A percentile compares a stretch with the other conserved stretches of the same genome.
phyloP scores from a whole-genome alignment of 2,888 invertebrate genomes.

The Pachliopta kotzebuea region DNA sequence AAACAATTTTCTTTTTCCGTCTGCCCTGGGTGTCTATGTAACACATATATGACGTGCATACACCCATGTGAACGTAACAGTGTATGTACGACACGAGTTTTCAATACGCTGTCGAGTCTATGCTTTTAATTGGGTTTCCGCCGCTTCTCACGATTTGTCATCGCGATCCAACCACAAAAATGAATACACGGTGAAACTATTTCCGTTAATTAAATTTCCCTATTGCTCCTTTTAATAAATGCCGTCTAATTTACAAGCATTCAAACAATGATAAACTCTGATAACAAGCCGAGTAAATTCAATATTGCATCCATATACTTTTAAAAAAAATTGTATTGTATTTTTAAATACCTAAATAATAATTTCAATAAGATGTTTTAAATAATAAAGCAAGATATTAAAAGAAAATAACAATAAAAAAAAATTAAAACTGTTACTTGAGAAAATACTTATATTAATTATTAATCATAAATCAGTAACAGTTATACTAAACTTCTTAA shows the following conservation, averaged over 20 bases:
- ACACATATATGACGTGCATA: conserved; percentile 10
- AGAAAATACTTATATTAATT: conserved; percentile 48
- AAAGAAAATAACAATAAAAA: too few relatives aligned
- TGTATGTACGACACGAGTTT: conserved; percentile 41
- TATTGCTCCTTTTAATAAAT: conserved; percentile 39
- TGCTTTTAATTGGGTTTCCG: conserved; percentile 61
- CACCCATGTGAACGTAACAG: conserved; percentile 28
- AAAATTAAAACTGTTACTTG: conserved; percentile 4
- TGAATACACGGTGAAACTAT: conserved; percentile 49
- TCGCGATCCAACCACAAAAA: conserved; percentile 50
- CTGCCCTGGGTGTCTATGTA: conserved; percentile 15
- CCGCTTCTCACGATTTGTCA: conserved; percentile 46
- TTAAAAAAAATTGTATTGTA: not conserved
- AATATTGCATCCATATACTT: not conserved
- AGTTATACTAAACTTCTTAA: conserved; percentile 64
- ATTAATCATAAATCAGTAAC: conserved; percentile 70
- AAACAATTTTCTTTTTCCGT: not conserved
- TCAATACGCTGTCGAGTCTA: conserved; percentile 50
- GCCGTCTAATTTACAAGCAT: conserved; percentile 35
- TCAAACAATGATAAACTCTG: conserved; percentile 1
- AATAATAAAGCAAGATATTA: too few relatives aligned
- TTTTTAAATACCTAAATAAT: not conserved
- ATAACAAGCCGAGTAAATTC: not conserved
- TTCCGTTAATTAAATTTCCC: conserved; percentile 53
- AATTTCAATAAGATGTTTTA: not conserved